Conservation (phyloP, 2,888 invertebrate genomes). For the Crioceris asparagi region DNA sequence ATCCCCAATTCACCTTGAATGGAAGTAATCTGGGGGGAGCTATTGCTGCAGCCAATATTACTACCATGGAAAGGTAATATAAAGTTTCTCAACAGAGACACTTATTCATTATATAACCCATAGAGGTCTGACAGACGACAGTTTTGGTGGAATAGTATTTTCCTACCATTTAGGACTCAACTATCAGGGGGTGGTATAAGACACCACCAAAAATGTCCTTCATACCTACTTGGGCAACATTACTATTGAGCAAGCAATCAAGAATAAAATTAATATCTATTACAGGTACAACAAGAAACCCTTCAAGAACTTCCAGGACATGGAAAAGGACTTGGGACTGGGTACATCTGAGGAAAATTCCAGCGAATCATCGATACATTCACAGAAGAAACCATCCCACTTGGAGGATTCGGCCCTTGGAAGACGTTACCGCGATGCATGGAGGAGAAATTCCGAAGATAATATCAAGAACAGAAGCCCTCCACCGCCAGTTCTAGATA, state of each 20-base stretch:
- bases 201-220: too few relatives aligned
- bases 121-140: too few relatives aligned
- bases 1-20: slow-evolving; percentile 55
- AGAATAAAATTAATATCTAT: too few relatives aligned
- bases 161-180: too few relatives aligned
- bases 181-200: too few relatives aligned
- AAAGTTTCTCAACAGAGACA: too few relatives aligned
- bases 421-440: slow-evolving; percentile 55
- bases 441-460: slow-evolving; percentile 53
- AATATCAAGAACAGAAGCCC: slow-evolving; percentile 46
- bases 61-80: slow-evolving; percentile 24
- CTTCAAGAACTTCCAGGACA: slow-evolving; percentile 46
- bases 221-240: too few relatives aligned
- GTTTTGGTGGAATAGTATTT: too few relatives aligned
- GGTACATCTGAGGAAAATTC: slow-evolving; percentile 80
- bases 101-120: too few relatives aligned
- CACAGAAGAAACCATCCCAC: slow-evolving; percentile 50
- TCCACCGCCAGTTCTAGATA: slow-evolving; percentile 52
- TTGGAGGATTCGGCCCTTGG: slow-evolving; percentile 47
- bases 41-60: slow-evolving; percentile 19
- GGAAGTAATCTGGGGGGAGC: slow-evolving; percentile 31
- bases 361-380: slow-evolving; percentile 69
- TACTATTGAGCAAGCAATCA: too few relatives aligned
- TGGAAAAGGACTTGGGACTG: slow-evolving; percentile 67
- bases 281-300: slow-evolving; percentile 36